Percentiles rank a stretch among this genome's conserved stretches.
Conservation (phyloP, 2,113 vertebrate genomes). For the Forbesichthys papilliferus region DNA sequence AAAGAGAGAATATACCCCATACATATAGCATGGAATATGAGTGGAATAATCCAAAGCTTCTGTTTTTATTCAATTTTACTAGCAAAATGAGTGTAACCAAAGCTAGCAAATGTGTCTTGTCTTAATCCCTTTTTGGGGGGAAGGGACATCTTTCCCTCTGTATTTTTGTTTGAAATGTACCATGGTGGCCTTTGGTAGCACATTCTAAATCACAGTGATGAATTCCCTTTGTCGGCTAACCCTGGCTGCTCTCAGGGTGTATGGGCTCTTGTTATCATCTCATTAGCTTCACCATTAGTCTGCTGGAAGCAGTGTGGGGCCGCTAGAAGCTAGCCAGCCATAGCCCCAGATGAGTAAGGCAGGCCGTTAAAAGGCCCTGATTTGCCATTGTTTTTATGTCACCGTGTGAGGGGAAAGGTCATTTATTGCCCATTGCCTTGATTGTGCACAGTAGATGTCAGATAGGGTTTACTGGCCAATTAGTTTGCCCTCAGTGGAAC, state of each 20-base stretch:
- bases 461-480: conserved; percentile 53
- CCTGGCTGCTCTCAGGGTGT: conserved; percentile 36
- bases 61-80: too few species aligned
- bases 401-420: conserved; percentile 32
- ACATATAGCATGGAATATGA: too few species aligned
- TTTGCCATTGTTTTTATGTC: conserved; percentile 56
- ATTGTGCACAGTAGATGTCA: conserved; percentile 45
- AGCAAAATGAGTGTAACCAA: too few species aligned
- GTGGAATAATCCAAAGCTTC: too few species aligned
- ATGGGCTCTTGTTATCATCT: conserved; percentile 55
- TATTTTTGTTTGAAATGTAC: conserved; percentile 22
- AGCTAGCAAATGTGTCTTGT: too few species aligned
- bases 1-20: too few species aligned
- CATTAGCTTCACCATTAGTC: conserved; percentile 55
- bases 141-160: background rate
- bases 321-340: conserved; percentile 33
- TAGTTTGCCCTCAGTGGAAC: conserved; percentile 47
- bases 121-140: background rate
- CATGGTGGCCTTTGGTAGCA: conserved; percentile 46
- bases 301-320: conserved; percentile 42
- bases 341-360: conserved; percentile 40
- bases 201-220: conserved; percentile 63
- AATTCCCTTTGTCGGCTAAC: conserved; percentile 35
- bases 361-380: conserved; percentile 55
- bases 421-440: conserved; percentile 49